Conservation (phyloP, 2,888 invertebrate species). For the Leucophenga montana region DNA sequence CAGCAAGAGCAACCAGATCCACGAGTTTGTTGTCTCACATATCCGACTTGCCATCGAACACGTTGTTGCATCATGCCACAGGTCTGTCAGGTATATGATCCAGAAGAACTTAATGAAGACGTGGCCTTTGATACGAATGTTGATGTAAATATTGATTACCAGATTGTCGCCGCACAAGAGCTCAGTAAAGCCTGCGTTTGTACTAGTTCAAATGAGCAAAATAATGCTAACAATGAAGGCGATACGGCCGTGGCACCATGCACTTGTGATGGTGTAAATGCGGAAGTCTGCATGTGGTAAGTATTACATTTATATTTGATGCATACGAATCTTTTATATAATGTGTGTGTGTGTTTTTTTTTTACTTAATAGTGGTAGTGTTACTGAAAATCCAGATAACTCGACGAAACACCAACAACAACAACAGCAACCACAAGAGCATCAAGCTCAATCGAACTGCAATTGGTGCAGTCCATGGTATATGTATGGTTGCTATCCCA, state of each 20-base stretch:
- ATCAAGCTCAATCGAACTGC: not conserved
- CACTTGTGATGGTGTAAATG: not conserved
- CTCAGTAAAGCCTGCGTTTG: not conserved
- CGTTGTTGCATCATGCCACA: not conserved
- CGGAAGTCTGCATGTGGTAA: constrained; percentile 4
- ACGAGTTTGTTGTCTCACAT: not conserved
- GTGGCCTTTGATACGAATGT: not conserved
- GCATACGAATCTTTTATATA: too few relatives aligned
- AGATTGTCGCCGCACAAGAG: not conserved
- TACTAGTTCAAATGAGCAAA: not conserved
- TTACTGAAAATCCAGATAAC: too few relatives aligned
- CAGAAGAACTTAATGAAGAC: not conserved
- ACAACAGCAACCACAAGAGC: too few relatives aligned
- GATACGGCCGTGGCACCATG: not conserved
- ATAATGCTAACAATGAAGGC: not conserved
- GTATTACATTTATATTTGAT: too few relatives aligned
- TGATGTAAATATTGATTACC: not conserved
- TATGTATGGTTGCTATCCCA: not conserved
- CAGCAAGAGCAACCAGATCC: not conserved
- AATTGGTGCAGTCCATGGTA: not conserved
- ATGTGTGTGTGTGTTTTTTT: too few relatives aligned
- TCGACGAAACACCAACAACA: too few relatives aligned
- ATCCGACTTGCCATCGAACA: not conserved
- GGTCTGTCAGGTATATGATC: too few relatives aligned
- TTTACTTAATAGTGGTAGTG: too few relatives aligned